Base-by-base conservation (phyloP, 2,113 vertebrate genomes). In the Pygoscelis adeliae region DNA sequence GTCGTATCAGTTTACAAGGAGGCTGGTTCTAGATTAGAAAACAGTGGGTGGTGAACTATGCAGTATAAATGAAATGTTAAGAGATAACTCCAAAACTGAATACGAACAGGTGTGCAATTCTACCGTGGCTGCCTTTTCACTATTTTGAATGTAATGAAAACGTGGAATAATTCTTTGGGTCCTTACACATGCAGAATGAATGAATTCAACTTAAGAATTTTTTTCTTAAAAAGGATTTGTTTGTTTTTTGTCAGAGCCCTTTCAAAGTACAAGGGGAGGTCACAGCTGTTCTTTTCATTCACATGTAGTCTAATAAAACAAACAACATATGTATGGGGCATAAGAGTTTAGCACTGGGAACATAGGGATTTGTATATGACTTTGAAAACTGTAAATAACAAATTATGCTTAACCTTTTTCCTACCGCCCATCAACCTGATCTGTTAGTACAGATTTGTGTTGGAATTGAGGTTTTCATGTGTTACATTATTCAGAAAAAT, bases 231-330 rank as follows among this genome's bases (percentile, higher is more conserved):
- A 82, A 80, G 46, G 59, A 66, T 85, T 79, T 94, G 50, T 56
- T 91, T 79, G 50, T 6, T 13, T 92, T 90, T 89, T 79, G 53
- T 89, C 46, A 42, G 44, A 79, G 70, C 61, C 81, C 66, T 85
- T 89, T 91, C 0, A 0, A 82, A 76, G 58, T 91, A 80, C 65
- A 77, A 83, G 67, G 53, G 53, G 34, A 91, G 78, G 78, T 77
- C 95, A 91, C 96, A 97, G 78, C 96, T 97, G 95, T 93, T 96
- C 74, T 88, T 61, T 82, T 95, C 89, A 83, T 88, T 94, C 84
- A 83, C 84, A 83, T 66, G 53, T 85, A 91, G 69, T 73, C 62
- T 91, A 38, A 56, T 86, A 95, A 96, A 96, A 72, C 78, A 97
- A 97, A 96, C 94, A 96, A 94, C 94, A 91, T 96, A 96, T 93